Base-by-base conservation (phyloP, 2,113 vertebrate species). In the Crotophaga sulcirostris region DNA sequence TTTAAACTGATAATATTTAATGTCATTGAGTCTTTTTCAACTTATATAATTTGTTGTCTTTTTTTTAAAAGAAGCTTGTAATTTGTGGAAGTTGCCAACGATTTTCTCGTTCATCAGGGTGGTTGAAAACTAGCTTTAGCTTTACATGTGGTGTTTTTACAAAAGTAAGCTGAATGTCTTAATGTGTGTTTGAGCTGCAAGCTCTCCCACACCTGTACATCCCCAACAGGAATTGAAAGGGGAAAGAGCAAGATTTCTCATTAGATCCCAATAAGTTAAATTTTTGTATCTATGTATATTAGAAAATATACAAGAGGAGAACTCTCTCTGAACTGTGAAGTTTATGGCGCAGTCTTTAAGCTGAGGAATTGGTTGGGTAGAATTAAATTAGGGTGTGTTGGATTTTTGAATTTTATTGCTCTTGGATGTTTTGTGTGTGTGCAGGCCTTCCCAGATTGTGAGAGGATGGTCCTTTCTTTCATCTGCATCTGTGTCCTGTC, bases 381-480 rank as follows among this genome's bases (percentile, higher is more conserved):
- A 28, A 62, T 58, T 24, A 36, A 80, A 40, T n/a, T 49, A 42
- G 19, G 12, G 25, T 77, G 1, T 45, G 28, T 28, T 83, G 23
- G 34, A 17, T 29, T 83, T 70, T 58, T 31, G 38, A 5, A 5
- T 16, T 79, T 72, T 64, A 28, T 52, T 80, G 40, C 55, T 81
- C 31, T 38, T 69, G 55, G 6, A 16, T 11, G 3, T 51, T 68
- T 34, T 21, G 14, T 44, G 16, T 29, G 7, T 29, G 42, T 8
- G 5, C 7, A 75, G 16, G 36, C 12, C 25, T 63, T 67, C 31
- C 16, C n/a, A 20, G 59, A 5, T 33, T 0, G 0, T 10, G 19
- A 38, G 58, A 33, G 54, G 34, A 42, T 13, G 23, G 19, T 62
- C 14, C 56, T n/a, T 7, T 38, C 29, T 29, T 78, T 75, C 10